Conservation (phyloP, 1,140 invertebrate species). For the Harlomillsia oculata region DNA sequence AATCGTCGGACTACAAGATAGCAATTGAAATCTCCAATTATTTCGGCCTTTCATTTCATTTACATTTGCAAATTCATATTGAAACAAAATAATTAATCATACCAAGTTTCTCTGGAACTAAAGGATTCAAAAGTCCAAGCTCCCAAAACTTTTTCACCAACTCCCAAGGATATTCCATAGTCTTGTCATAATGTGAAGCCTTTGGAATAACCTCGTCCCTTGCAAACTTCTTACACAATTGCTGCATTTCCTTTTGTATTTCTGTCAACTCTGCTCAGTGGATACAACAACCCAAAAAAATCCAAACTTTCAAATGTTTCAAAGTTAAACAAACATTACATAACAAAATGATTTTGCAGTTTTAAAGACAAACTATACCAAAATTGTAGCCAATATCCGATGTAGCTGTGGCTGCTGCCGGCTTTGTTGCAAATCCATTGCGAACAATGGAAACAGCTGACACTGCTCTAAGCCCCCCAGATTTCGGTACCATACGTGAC, state of each 20-base stretch:
- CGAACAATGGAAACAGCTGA: no score
- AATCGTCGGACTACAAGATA: neutral
- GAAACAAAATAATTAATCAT: neutral
- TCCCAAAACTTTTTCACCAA: constrained; percentile 50
- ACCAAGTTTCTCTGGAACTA: constrained; percentile 32
- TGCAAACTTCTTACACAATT: constrained; percentile 49
- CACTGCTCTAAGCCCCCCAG: no score
- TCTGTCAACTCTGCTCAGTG: constrained; percentile 15
- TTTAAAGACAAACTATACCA: neutral
- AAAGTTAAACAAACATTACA: neutral
- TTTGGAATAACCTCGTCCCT: constrained; percentile 50
- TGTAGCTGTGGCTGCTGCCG: neutral
- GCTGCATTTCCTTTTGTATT: constrained; percentile 43
- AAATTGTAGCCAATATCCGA: constrained; percentile 2
- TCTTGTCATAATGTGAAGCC: constrained; percentile 51
- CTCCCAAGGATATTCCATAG: constrained; percentile 54
- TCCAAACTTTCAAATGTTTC: no score
- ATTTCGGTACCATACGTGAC: no score
- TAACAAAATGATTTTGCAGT: neutral
- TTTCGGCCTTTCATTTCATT: no score
- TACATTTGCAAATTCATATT: neutral
- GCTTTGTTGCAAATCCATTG: no score
- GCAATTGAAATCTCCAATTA: constrained; percentile 2
- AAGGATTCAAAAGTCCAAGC: constrained; percentile 19
- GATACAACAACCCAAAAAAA: no score